phyloP scores from a whole-genome alignment of 2,797 vertebrate species.

The Platalea minor region DNA sequence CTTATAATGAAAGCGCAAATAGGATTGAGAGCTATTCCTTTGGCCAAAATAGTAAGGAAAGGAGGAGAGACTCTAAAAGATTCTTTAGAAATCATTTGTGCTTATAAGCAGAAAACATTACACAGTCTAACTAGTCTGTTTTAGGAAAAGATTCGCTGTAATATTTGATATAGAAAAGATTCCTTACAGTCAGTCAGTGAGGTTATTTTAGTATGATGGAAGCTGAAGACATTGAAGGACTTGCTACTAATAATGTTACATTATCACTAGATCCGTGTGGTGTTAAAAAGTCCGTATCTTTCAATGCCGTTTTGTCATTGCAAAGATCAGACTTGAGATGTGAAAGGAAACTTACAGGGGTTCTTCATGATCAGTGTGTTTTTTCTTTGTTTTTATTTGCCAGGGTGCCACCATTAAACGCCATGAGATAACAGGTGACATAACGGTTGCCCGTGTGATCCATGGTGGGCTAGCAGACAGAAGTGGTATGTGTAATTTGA shows the following conservation, averaged over 20 bases:
- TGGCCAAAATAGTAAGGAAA: background rate
- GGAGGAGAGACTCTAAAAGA: background rate
- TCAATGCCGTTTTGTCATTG: background rate
- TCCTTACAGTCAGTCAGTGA: background rate
- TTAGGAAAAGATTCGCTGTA: background rate
- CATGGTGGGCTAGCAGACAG: conserved; percentile 92
- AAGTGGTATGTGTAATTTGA: conserved; percentile 82
- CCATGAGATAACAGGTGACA: conserved; percentile 90
- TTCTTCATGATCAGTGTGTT: background rate
- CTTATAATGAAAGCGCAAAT: background rate
- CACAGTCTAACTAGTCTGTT: background rate
- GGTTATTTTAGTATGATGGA: background rate
- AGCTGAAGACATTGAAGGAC: background rate
- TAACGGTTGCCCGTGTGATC: conserved; percentile 93
- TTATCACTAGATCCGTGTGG: background rate
- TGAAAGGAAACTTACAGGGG: background rate
- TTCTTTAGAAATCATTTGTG: background rate
- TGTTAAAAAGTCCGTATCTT: background rate
- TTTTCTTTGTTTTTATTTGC: background rate
- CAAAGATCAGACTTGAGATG: background rate
- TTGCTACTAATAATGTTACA: background rate
- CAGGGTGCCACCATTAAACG: conserved; percentile 97
- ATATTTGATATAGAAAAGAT: background rate
- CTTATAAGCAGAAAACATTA: background rate
- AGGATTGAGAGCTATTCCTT: background rate